A percentile compares a stretch with the other conserved stretches of the same genome.
These are phyloP conservation scores for Cinclus mexicanus DNA, from an alignment of 2,113 vertebrate species.

Conservation along the genomic window DNA sequence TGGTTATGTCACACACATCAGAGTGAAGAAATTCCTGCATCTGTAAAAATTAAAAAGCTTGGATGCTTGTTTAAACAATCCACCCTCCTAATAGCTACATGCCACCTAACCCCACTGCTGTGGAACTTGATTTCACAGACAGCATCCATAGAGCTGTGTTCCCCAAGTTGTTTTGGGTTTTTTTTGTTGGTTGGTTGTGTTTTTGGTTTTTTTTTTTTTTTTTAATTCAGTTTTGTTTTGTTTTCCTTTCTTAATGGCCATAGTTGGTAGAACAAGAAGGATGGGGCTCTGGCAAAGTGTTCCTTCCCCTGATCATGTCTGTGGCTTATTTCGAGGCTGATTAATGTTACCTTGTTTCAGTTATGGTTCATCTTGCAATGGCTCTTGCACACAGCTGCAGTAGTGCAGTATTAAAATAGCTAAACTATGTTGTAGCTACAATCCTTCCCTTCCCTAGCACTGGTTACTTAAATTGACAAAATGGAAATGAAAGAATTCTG, in stretches of 20 bases:
- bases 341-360: background rate
- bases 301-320: background rate
- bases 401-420: background rate
- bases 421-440: background rate
- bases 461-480: background rate
- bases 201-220: background rate
- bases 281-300: background rate
- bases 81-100: fast-evolving
- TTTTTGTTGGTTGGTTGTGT: too few relatives aligned
- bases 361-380: background rate
- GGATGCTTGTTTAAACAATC: background rate
- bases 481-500: background rate
- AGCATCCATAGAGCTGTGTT: fast-evolving
- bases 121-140: background rate
- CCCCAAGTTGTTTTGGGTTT: too few relatives aligned
- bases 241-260: background rate
- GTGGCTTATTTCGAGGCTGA: background rate
- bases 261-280: background rate
- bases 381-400: background rate
- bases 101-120: fast-evolving
- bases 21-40: background rate
- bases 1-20: background rate
- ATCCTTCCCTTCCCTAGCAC: background rate
- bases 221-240: too few relatives aligned
- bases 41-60: background rate